Percentiles rank a stretch among this genome's conserved stretches.
Conservation (phyloP, 2,113 vertebrate species). For the Oncorhynchus tshawytscha region DNA sequence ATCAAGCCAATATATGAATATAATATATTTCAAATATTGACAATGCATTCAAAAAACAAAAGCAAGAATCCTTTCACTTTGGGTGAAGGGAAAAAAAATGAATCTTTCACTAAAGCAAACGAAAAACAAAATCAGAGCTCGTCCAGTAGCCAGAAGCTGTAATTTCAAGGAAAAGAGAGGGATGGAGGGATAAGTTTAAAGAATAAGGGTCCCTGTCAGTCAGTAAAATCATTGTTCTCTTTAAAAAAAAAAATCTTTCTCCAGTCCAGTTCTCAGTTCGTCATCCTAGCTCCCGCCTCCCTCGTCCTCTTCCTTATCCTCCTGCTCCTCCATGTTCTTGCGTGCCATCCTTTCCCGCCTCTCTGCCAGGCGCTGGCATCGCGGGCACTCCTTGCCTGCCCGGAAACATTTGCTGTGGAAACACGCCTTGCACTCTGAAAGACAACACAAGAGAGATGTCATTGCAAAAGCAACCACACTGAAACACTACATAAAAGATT, state of each 20-base stretch:
- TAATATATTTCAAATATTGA: background rate
- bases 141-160: conserved; percentile 25
- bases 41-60: conserved; percentile 10
- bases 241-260: background rate
- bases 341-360: conserved; percentile 85
- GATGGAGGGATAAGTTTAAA: conserved; percentile 22
- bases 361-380: conserved; percentile 85
- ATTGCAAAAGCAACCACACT: too few species aligned
- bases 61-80: background rate
- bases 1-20: background rate
- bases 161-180: background rate
- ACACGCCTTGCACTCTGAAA: conserved; percentile 89
- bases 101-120: conserved; percentile 19
- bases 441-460: background rate
- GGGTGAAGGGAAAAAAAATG: conserved; percentile 7
- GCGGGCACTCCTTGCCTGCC: conserved; percentile 78
- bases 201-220: conserved; percentile 21
- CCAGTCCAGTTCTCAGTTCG: conserved; percentile 13
- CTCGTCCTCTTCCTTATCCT: conserved; percentile 73
- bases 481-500: too few species aligned
- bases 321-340: conserved; percentile 84
- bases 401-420: conserved; percentile 92
- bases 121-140: background rate
- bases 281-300: conserved; percentile 34
- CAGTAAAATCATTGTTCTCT: conserved; percentile 61